A percentile compares a stretch with the other conserved stretches of the same genome.
Conservation (phyloP, 2,888 invertebrate genomes). For the Willowsia nigromaculata region DNA sequence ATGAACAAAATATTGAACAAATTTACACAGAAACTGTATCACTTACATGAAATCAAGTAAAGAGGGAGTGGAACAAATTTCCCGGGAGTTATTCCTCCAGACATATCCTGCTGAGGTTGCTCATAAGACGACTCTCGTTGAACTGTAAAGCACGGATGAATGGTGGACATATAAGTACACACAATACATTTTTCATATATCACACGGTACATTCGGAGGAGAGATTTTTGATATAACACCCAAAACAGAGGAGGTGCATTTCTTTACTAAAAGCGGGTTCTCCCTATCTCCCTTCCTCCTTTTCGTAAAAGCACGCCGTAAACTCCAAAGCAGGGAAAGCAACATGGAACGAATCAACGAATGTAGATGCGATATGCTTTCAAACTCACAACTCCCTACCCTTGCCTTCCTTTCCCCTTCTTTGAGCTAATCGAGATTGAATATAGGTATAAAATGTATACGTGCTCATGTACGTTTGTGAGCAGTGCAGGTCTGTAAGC, state of each 20-base stretch:
- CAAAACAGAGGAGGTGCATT: background rate
- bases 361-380: background rate
- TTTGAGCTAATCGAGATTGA: no score
- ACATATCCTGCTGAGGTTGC: slow-evolving; percentile 29
- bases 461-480: no score
- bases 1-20: background rate
- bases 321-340: background rate
- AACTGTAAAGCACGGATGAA: slow-evolving; percentile 59
- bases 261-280: slow-evolving; percentile 12
- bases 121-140: slow-evolving; percentile 37
- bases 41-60: background rate
- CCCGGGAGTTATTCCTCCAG: slow-evolving; percentile 51
- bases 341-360: background rate
- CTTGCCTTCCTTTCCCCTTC: background rate
- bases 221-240: slow-evolving; percentile 33
- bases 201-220: background rate
- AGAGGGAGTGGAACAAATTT: slow-evolving; percentile 64
- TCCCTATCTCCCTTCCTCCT: background rate
- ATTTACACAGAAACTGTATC: background rate
- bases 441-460: no score
- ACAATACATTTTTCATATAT: background rate
- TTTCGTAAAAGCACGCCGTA: background rate
- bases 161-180: background rate
- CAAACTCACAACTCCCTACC: no score
- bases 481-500: no score